Evolutionary conservation across 2,888 invertebrate genomes (phyloP), one percentile per base, ranked within the genome.

Genomic region (Toxonevra muliebris): DNA sequence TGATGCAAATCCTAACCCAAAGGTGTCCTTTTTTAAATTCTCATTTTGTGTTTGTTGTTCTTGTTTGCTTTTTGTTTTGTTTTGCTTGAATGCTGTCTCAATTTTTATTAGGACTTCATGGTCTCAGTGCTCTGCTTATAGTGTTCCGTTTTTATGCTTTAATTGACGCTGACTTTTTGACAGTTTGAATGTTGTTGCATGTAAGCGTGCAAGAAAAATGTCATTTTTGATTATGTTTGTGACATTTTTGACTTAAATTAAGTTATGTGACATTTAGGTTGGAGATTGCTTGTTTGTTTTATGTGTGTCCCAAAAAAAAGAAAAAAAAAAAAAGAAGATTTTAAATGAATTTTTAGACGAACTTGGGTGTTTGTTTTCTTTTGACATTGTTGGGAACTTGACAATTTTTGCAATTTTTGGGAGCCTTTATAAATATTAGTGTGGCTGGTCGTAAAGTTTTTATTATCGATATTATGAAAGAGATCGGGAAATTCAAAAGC

Each of bases 121-220:
- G 50, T 57, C 64, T 64, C 57, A 45, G 41, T 57, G 57, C 41
- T 15, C 48, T 12, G n/a, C 30, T 55, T 13, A 9, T 45, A 48
- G 43, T 17, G 1, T 17, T 11, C 40, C 45, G 15, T 45, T 63
- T 20, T 19, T 43, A 74, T 76, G 75, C 76, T 79, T 77, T 82
- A 80, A 82, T 81, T 82, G 79, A 81, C 76, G 78, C 77, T 80
- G 82, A 80, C 82, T 81, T 81, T 82, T 76, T 80, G 82, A 82
- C 81, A 82, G 80, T 79, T 81, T 79, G 76, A 76, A 80, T 65
- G 61, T 60, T 70, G 66, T 52, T 66, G 62, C 65, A 53, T 58
- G 68, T 64, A 55, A 69, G 41, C 67, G 69, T 70, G 75, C 41
- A 53, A 62, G 63, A 62, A 68, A 60, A 55, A 57, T 63, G 64